Percentiles rank a stretch among this genome's conserved stretches.
Conservation (phyloP, 2,113 vertebrate genomes). For the Scartelaos histophorus region DNA sequence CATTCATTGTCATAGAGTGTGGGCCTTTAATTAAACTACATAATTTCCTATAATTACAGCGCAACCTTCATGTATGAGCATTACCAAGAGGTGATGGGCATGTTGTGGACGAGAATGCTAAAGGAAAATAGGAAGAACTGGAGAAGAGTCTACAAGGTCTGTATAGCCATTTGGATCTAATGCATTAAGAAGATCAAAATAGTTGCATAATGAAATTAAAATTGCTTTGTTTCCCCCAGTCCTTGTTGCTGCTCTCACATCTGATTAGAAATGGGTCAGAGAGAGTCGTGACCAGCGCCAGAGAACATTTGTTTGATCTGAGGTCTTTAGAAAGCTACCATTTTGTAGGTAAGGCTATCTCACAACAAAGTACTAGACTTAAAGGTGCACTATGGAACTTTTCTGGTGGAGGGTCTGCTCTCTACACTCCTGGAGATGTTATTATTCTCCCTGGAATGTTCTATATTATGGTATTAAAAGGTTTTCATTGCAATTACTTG, state of each 20-base stretch:
- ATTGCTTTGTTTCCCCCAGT: constrained; percentile 70
- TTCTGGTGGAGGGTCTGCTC: too few species aligned
- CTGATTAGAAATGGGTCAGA: constrained; percentile 98
- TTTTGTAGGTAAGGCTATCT: constrained; percentile 87
- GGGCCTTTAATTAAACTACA: too few species aligned
- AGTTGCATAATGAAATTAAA: not conserved
- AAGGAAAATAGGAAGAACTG: constrained; percentile 99
- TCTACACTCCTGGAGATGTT: too few species aligned
- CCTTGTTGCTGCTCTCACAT: constrained; percentile 93
- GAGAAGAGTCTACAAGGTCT: constrained; percentile 98
- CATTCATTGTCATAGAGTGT: not conserved
- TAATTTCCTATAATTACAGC: constrained; percentile 63
- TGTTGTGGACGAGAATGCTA: constrained; percentile 97
- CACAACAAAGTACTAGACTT: constrained; percentile 3
- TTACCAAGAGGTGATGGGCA: constrained; percentile 98
- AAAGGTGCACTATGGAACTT: too few species aligned
- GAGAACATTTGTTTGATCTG: constrained; percentile 99
- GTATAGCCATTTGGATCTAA: not conserved
- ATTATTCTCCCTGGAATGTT: too few species aligned
- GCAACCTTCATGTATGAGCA: constrained; percentile 98
- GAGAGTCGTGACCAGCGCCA: constrained; percentile 96
- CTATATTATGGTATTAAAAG: too few species aligned
- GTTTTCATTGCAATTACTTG: too few species aligned
- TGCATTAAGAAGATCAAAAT: not conserved
- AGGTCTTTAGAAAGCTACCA: constrained; percentile 98